phyloP scores from a whole-genome alignment of 2,797 vertebrate species.

The Otolemur crassicaudatus region DNA sequence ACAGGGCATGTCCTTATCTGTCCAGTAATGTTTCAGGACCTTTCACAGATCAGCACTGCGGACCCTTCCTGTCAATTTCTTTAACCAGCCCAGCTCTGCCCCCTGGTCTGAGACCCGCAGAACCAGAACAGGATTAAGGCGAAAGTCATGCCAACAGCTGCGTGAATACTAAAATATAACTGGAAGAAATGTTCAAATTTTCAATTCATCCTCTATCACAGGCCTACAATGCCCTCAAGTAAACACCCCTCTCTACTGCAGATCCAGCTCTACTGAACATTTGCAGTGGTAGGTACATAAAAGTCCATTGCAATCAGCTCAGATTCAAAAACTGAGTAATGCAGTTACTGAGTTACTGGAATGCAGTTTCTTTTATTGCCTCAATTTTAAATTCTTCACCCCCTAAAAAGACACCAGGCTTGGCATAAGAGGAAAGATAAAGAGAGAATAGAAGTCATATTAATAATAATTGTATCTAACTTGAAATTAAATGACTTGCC shows the following conservation, averaged over 20 bases:
- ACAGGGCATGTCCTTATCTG: neutral
- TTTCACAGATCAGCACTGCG: neutral
- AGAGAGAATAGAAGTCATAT: neutral
- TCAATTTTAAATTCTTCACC: constrained; percentile 37
- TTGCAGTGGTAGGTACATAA: neutral
- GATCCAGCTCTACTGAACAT: neutral
- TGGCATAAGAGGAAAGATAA: neutral
- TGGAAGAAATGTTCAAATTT: constrained; percentile 13
- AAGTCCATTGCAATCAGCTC: neutral
- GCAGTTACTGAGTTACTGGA: neutral
- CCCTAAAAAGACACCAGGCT: neutral
- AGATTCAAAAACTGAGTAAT: neutral
- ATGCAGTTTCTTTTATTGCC: neutral
- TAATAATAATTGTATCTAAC: neutral
- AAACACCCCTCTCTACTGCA: neutral
- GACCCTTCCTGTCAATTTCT: neutral
- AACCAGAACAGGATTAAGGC: neutral
- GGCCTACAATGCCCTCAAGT: neutral
- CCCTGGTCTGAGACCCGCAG: neutral
- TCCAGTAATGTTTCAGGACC: neutral
- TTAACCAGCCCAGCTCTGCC: neutral
- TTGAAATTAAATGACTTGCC: neutral
- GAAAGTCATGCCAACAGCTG: neutral
- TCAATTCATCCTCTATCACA: neutral
- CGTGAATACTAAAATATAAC: neutral